Percentiles rank a stretch among this genome's conserved stretches.
These are phyloP conservation scores for Artibeus lituratus DNA, from an alignment of 2,797 vertebrate genomes.

Conservation along the genomic window DNA sequence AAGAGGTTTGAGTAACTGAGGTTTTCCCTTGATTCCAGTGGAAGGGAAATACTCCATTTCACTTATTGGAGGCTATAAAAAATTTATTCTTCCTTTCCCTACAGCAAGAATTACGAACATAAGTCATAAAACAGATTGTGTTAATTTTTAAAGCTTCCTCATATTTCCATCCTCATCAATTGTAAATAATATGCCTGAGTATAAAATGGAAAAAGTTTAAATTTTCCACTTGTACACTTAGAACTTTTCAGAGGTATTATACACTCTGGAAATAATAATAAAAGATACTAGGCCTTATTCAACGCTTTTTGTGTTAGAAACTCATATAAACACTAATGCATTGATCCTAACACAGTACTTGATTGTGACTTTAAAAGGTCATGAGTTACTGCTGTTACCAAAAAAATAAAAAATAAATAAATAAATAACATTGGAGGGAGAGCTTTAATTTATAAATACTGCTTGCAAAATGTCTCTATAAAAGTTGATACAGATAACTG, in stretches of 20 bases:
- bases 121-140: slow-evolving; percentile 51
- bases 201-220: slow-evolving; percentile 64
- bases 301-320: slow-evolving; percentile 67
- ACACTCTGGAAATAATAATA: slow-evolving; percentile 69
- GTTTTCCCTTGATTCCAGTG: slow-evolving; percentile 16
- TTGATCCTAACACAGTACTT: slow-evolving; percentile 75
- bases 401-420: slow-evolving; percentile 15
- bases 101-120: slow-evolving; percentile 48
- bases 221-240: slow-evolving; percentile 67
- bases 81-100: slow-evolving; percentile 54
- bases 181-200: slow-evolving; percentile 57
- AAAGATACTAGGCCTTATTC: slow-evolving; percentile 63
- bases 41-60: slow-evolving; percentile 26
- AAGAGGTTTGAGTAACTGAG: not conserved
- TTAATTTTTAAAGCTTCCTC: slow-evolving; percentile 51
- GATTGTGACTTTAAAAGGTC: slow-evolving; percentile 78
- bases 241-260: slow-evolving; percentile 69
- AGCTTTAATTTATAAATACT: slow-evolving; percentile 49
- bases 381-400: slow-evolving; percentile 68
- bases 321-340: slow-evolving; percentile 74
- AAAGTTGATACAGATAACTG: slow-evolving; percentile 42
- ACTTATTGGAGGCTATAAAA: slow-evolving; percentile 40
- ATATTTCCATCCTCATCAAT: slow-evolving; percentile 10
- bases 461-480: slow-evolving; percentile 43
- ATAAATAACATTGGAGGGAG: not conserved